Evolutionary conservation across 1,140 invertebrate species (phyloP).

Genomic region (Drosophila sulfurigaster): DNA sequence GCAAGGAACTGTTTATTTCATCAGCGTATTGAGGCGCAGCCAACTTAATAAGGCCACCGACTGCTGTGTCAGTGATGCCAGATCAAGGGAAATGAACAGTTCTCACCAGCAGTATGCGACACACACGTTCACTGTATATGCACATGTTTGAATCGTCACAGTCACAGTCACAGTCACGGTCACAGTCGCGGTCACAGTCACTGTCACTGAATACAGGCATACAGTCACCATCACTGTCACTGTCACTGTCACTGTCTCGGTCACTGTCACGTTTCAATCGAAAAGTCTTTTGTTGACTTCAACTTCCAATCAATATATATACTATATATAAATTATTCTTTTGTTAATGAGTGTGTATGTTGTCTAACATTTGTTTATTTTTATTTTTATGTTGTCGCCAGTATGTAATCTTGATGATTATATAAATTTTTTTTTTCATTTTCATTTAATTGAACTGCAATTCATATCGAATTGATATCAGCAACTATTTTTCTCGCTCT

Average conservation of each 20-base stretch:
- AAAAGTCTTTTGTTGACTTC: constrained; percentile 5
- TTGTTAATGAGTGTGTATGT: constrained; percentile 2
- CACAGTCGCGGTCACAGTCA: constrained; percentile 13
- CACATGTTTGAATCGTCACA: constrained; percentile 32
- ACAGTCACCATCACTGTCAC: constrained; percentile 18
- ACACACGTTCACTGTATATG: constrained; percentile 13
- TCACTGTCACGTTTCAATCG: constrained; percentile 16
- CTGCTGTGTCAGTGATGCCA: not conserved
- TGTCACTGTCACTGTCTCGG: constrained; percentile 9
- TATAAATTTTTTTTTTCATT: constrained; percentile 16
- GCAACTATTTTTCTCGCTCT: not conserved
- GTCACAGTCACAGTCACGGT: constrained; percentile 26
- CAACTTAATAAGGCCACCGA: constrained; percentile 9
- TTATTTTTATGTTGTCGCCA: constrained; percentile 23
- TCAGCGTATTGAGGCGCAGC: not conserved
- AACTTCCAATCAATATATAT: not conserved
- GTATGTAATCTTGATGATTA: constrained; percentile 26
- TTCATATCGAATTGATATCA: constrained; percentile 15
- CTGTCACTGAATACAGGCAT: constrained; percentile 2
- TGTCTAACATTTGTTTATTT: not conserved
- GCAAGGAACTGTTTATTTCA: constrained; percentile 13
- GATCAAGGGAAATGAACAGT: constrained; percentile 25
- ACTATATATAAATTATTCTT: not conserved
- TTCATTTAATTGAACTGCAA: constrained; percentile 15
- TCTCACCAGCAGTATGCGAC: constrained; percentile 13